Evolutionary conservation across 1,140 invertebrate species (phyloP), one percentile per base, ranked within the genome.

Genomic region (Diachasma alloeum): DNA sequence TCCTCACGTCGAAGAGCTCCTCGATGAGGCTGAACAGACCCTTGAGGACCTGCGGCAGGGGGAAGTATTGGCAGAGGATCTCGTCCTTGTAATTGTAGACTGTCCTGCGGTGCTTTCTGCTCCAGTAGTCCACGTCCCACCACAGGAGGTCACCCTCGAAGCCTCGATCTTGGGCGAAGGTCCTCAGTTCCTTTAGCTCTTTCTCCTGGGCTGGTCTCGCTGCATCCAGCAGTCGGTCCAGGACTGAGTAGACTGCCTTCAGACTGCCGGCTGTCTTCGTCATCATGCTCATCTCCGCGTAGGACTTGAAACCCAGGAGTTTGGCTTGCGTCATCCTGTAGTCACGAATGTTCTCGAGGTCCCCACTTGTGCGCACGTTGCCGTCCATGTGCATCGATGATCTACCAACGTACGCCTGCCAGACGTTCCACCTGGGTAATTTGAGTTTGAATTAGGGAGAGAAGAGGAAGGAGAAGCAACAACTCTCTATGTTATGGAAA

Each of bases 121-220:
- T 91, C 95, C 96, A 99, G 84, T 95, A 99, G 6, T 94, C 91
- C 69, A 98, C 90, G 87, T 99, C 97, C 93, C 95, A 98, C 48
- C 93, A 89, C 79, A 95, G 91, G 15, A 99, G 83, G 46, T 91
- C 88, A 13, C 91, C 90, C 24, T 93, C 88, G 80, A 95, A 95
- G 6, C 96, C 96, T 81, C 92, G 91, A 75, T 94, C 92, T 36
- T 84, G 85, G 2, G 96, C 96, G 91, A 96, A 98, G 56, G 91
- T 88, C 81, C 93, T 92, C 22, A 99, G 86, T 19, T 90, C 85
- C 26, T 91, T 89, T 0, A 98, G 84, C 91, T 98, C 96, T 48
- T 92, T 87, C 73, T 94, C 92, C 86, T 97, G 96, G 11, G 92
- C 91, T 4, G 94, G 93, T 75, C 91, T 91, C 26, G 90, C 93